Evolutionary conservation across 2,888 invertebrate species (phyloP).

Genomic region (Synergus umbraculus): DNA sequence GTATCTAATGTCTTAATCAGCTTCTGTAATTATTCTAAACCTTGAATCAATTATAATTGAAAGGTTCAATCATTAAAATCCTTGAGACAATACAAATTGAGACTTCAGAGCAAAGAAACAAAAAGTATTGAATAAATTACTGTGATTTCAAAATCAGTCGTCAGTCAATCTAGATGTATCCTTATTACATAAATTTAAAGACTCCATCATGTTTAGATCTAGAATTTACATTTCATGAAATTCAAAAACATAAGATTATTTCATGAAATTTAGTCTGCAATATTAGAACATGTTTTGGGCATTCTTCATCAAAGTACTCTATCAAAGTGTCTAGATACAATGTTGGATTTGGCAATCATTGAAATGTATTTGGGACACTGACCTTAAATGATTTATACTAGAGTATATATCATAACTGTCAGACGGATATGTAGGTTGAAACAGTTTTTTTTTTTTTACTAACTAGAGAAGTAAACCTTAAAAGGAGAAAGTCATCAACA

Average conservation of each 20-base stretch:
- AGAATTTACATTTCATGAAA: slow-evolving; percentile 4
- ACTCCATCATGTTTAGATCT: background rate
- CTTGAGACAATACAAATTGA: background rate
- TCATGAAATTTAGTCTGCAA: background rate
- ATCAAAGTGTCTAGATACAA: slow-evolving; percentile 4
- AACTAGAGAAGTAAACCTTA: slow-evolving; percentile 1
- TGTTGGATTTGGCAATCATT: background rate
- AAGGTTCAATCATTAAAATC: background rate
- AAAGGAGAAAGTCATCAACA: slow-evolving; percentile 23
- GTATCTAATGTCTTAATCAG: background rate
- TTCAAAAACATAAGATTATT: background rate
- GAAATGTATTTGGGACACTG: slow-evolving; percentile 32
- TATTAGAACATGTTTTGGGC: background rate
- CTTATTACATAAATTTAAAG: background rate
- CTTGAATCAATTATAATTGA: background rate
- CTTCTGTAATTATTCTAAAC: background rate
- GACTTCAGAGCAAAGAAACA: background rate
- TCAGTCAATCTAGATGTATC: background rate
- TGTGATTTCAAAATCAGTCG: background rate
- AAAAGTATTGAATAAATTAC: background rate
- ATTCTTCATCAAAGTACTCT: background rate
- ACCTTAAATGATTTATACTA: slow-evolving; percentile 12
- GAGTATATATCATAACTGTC: slow-evolving; percentile 21
- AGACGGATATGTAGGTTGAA: slow-evolving; percentile 32
- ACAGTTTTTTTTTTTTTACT: slow-evolving; percentile 4